Percentiles rank a stretch among this genome's conserved stretches.
Evolutionary conservation across 2,113 vertebrate species (phyloP).

Genomic region (Hiodon tergisus): DNA sequence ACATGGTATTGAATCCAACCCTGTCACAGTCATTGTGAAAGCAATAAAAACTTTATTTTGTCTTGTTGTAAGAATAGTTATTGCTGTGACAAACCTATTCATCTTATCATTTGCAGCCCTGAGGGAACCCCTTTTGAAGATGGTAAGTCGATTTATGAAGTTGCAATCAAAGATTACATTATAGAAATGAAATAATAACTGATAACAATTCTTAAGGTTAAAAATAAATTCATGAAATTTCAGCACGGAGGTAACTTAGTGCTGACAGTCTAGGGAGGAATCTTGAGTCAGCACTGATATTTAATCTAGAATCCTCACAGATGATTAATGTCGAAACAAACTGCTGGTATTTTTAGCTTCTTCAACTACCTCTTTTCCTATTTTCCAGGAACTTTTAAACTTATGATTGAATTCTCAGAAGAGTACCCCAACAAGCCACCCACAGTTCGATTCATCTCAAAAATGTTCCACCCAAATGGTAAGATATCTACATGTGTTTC

Average conservation of each 20-base stretch:
- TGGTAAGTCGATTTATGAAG: conserved; percentile 66
- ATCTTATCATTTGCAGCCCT: conserved; percentile 67
- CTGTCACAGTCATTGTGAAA: neutral
- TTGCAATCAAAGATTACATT: neutral
- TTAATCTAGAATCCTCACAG: conserved; percentile 23
- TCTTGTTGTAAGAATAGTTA: neutral
- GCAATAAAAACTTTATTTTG: neutral
- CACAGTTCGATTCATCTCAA: conserved; percentile 95
- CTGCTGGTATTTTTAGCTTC: conserved; percentile 33
- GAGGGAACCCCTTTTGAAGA: conserved; percentile 98
- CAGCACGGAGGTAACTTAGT: neutral
- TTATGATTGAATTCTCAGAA: conserved; percentile 99
- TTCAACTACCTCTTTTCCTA: conserved; percentile 26
- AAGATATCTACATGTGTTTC: conserved; percentile 42
- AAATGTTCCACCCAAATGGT: conserved; percentile 99
- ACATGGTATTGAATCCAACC: too few relatives aligned
- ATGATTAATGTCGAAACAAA: conserved; percentile 11
- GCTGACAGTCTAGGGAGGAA: neutral
- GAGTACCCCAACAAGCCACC: conserved; percentile 98
- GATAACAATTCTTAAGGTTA: neutral
- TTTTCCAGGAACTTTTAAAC: conserved; percentile 91
- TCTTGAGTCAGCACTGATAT: conserved; percentile 29
- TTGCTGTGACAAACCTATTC: conserved; percentile 1
- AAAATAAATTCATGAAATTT: neutral
- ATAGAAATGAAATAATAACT: neutral